A percentile compares a stretch with the other conserved stretches of the same genome.
phyloP scores from a whole-genome alignment of 2,113 vertebrate species.

The Misgurnus anguillicaudatus region DNA sequence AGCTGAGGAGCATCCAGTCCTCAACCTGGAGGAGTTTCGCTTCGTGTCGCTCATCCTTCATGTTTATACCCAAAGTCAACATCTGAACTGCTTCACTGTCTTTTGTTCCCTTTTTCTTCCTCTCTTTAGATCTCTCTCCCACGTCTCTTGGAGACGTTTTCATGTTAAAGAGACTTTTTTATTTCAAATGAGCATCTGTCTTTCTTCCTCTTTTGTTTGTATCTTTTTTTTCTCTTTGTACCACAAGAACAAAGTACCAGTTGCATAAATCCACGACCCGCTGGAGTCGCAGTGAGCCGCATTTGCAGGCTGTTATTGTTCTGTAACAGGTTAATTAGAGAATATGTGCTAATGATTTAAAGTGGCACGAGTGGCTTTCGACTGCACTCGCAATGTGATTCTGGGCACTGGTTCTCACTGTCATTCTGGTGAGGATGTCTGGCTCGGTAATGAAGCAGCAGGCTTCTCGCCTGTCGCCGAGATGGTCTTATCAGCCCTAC shows the following conservation, averaged over 20 bases:
- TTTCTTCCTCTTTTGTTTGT: conserved; percentile 28
- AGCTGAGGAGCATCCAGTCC: conserved; percentile 59
- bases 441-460: conserved; percentile 34
- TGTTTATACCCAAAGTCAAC: conserved; percentile 63
- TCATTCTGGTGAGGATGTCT: conserved; percentile 17
- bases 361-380: conserved; percentile 12
- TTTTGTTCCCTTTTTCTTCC: neutral
- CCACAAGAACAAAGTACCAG: conserved; percentile 37
- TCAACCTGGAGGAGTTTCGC: conserved; percentile 46
- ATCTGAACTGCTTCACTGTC: conserved; percentile 54
- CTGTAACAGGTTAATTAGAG: conserved; percentile 40
- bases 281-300: conserved; percentile 17
- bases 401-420: conserved; percentile 18
- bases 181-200: conserved; percentile 63
- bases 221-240: conserved; percentile 47
- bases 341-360: conserved; percentile 29
- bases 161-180: conserved; percentile 16
- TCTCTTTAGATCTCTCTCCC: conserved; percentile 46
- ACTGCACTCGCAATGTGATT: conserved; percentile 12
- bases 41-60: conserved; percentile 43
- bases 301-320: conserved; percentile 25
- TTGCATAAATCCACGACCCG: conserved; percentile 46
- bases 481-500: conserved; percentile 18
- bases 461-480: conserved; percentile 1
- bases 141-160: neutral